phyloP scores from a whole-genome alignment of 2,888 invertebrate genomes.

The Apamea crenata region DNA sequence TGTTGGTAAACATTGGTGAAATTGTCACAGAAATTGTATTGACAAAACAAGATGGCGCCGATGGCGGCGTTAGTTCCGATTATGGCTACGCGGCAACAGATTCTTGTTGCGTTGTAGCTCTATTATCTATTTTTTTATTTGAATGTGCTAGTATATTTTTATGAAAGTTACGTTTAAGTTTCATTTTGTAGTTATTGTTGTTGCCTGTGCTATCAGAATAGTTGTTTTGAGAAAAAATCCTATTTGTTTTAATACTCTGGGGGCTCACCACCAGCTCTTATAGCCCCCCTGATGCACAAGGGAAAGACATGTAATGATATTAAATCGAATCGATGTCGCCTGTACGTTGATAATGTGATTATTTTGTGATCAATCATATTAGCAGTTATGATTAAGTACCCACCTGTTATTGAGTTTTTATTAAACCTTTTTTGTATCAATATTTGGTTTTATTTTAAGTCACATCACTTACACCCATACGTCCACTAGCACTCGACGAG shows the following conservation, averaged over 20 bases:
- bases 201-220: conserved; percentile 15
- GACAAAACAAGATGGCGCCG: background rate
- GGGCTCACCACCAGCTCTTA: too few species aligned
- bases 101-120: background rate
- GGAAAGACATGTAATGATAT: conserved; percentile 15
- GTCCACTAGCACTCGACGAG: background rate
- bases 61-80: background rate
- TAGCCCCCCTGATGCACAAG: background rate
- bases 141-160: conserved; percentile 38
- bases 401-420: conserved; percentile 64
- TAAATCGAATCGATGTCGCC: conserved; percentile 25
- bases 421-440: conserved; percentile 52
- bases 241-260: background rate
- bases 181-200: conserved; percentile 14
- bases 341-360: conserved; percentile 52
- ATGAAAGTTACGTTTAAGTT: conserved; percentile 27
- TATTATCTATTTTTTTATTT: conserved; percentile 19
- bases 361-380: conserved; percentile 67
- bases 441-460: conserved; percentile 32
- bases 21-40: background rate
- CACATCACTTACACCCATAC: too few species aligned
- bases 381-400: conserved; percentile 56
- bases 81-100: background rate
- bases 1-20: background rate
- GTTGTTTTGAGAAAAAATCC: background rate